phyloP scores from a whole-genome alignment of 2,888 invertebrate species.

The Macrophya alboannulata region DNA sequence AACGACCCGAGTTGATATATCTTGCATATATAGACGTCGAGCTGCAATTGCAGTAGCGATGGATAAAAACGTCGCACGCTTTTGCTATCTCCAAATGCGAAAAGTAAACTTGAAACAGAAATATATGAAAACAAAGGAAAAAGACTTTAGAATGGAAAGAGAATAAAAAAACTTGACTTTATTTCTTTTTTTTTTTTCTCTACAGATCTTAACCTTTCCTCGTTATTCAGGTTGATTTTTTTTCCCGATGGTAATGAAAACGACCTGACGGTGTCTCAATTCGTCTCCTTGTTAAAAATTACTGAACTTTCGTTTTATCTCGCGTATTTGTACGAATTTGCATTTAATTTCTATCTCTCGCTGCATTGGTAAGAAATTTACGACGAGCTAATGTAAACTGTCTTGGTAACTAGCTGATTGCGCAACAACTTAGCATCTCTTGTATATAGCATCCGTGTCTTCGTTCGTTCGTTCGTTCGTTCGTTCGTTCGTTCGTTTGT shows the following conservation, averaged over 20 bases:
- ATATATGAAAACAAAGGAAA: background rate
- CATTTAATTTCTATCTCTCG: background rate
- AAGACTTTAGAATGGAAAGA: too few relatives aligned
- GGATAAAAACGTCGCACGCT: background rate
- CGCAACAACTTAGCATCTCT: constrained; percentile 14
- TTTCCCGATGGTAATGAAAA: too few relatives aligned
- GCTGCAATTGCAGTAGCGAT: background rate
- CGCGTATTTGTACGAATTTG: background rate
- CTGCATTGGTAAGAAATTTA: background rate
- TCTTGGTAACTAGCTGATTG: background rate
- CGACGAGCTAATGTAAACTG: constrained; percentile 4
- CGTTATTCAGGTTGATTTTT: background rate
- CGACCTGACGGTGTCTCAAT: background rate
- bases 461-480: background rate
- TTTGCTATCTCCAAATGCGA: background rate
- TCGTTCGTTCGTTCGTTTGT: background rate
- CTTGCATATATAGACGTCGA: background rate
- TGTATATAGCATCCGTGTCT: background rate
- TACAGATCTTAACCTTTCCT: too few relatives aligned
- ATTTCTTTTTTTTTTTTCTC: too few relatives aligned
- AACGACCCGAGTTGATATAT: background rate
- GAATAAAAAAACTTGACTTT: too few relatives aligned
- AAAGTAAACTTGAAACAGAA: background rate
- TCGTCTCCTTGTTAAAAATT: too few relatives aligned
- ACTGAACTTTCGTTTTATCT: background rate